phyloP scores from a whole-genome alignment of 2,113 vertebrate genomes.

The Charina bottae region DNA sequence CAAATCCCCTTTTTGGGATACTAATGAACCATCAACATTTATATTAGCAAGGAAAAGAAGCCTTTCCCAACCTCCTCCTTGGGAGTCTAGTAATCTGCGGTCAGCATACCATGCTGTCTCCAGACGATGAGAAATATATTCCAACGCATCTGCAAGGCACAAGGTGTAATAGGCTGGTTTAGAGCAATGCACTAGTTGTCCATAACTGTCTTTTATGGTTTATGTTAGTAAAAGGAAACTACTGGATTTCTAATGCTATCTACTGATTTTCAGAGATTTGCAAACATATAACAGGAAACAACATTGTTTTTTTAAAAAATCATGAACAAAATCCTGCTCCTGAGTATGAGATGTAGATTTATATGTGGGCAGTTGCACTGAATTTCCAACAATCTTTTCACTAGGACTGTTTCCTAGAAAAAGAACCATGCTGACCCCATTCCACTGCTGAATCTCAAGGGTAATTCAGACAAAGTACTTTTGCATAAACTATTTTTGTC shows the following conservation, averaged over 20 bases:
- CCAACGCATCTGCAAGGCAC: background rate
- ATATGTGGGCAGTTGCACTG: background rate
- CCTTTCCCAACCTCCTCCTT: too few species aligned
- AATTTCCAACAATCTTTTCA: background rate
- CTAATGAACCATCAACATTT: too few species aligned
- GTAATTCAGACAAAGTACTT: background rate
- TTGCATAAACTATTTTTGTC: background rate
- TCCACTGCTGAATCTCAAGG: background rate
- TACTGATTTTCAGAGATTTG: background rate
- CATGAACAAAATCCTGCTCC: background rate
- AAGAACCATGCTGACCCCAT: background rate
- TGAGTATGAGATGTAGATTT: background rate
- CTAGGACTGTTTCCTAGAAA: background rate
- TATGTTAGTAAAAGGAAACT: background rate
- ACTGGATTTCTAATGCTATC: background rate
- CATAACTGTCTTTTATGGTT: background rate
- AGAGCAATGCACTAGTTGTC: background rate
- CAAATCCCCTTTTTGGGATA: background rate
- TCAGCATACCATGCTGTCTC: too few species aligned
- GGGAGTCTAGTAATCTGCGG: too few species aligned
- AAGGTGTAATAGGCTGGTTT: background rate
- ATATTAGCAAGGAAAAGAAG: background rate
- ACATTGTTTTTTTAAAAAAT: background rate
- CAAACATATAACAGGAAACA: background rate
- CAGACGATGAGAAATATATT: too few species aligned